Evolutionary conservation across 1,140 invertebrate genomes (phyloP), one percentile per base, ranked within the genome.

Genomic region (Latrodectus geometricus): DNA sequence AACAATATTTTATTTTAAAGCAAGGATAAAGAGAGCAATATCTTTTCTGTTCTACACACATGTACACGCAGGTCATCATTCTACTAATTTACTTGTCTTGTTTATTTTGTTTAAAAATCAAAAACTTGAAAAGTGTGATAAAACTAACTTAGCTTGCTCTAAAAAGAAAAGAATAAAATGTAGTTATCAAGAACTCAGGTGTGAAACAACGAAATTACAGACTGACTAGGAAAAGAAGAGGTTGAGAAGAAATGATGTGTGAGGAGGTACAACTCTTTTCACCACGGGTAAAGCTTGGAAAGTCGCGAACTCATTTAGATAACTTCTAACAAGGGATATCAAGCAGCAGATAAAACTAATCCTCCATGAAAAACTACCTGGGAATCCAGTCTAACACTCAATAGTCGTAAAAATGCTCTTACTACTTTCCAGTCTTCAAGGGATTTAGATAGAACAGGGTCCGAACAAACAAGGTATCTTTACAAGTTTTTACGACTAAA

Each of bases 401-500:
- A 82, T 82, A 82, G 80, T 73, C 80, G 80, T 82, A 82, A 82
- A 82, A 82, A 82, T 73, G 23, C 80, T 56, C 50, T 49, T 81
- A 15, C 68, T 35, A 23, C 48, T 35, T 35, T 17, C 9, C 9
- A 14, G 48, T 70, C 66, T 80, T 69, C 78, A 80, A 80, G 68
- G 78, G 65, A 69, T 82, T 82, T 65, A 61, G 70, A 9, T 9
- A 5, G 54, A 69, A 21, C n/a, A n/a, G 21, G 9, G 9, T 11
- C 9, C 11, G n/a, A 82, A 35, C 50, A 82, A 74, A 12, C 21
- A 65, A 49, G 50, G 17, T n/a, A n/a, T 21, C 70, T 65, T 50
- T 48, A 82, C 80, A 82, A 74, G 80, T 82, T 82, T 82, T 82
- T 82, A 82, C 80, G 80, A 82, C 80, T 56, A 82, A 74, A 82